These are phyloP conservation scores for Rutilus rutilus DNA, from an alignment of 2,113 vertebrate genomes.

Conservation along the genomic window DNA sequence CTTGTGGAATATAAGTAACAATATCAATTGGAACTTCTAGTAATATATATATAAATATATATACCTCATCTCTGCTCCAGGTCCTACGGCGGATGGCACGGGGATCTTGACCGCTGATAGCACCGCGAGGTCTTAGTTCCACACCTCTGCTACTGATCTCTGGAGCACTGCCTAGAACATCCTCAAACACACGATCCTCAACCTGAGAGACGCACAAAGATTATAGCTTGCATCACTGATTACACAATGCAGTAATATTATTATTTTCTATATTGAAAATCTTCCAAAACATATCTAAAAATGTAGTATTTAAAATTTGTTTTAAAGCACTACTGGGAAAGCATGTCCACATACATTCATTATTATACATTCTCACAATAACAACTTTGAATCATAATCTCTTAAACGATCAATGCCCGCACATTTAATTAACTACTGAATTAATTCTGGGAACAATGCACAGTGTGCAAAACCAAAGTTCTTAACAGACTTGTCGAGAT, in stretches of 20 bases:
- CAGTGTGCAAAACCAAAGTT: slow-evolving; percentile 27
- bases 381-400: neutral
- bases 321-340: neutral
- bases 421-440: slow-evolving; percentile 9
- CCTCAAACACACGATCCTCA: slow-evolving; percentile 90
- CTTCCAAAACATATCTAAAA: neutral
- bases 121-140: slow-evolving; percentile 78
- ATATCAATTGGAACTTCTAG: neutral
- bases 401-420: neutral
- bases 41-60: too few relatives aligned
- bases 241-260: neutral
- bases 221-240: neutral
- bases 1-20: neutral
- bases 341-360: neutral
- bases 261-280: neutral
- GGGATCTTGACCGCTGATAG: slow-evolving; percentile 77
- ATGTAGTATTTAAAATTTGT: neutral
- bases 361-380: neutral
- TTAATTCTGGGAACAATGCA: neutral
- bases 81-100: slow-evolving; percentile 90
- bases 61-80: slow-evolving; percentile 94
- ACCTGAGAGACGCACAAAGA: slow-evolving; percentile 69
- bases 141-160: slow-evolving; percentile 79
- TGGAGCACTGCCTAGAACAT: slow-evolving; percentile 81
- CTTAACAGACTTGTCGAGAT: neutral